Evolutionary conservation across 1,140 invertebrate species (phyloP), one percentile per base, ranked within the genome.

Genomic region (Diabrotica undecimpunctata): DNA sequence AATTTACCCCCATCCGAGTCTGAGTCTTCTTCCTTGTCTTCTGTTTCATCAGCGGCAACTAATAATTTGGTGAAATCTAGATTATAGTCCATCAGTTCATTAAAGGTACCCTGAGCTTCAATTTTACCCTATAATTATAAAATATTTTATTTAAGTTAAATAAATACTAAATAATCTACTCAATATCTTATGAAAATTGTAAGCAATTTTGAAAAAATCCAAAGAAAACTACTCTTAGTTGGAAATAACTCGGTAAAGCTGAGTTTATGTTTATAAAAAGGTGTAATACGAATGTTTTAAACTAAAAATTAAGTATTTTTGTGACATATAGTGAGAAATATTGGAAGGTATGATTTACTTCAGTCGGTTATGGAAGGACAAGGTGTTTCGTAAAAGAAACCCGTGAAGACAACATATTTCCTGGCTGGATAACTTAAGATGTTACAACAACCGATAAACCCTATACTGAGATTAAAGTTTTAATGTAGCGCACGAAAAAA

Each of bases 11-110:
- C 9, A 2, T 50, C n/a, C 9, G 9, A 50, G 46, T 50, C 9
- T 50, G n/a, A 1, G 46, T 10, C n/a, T 50, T 50, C n/a, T 50
- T 10, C 9, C 5, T 9, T 50, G 46, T 56, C 11, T 14, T 56
- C 35, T 25, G 10, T 8, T 38, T 82, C 78, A 59, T 77, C 74
- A 11, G 75, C 66, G 14, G 76, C 70, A 6, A 70, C 66, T 25
- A 86, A 61, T 25, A 85, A 66, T 66, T 84, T 82, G 0, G 80
- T 80, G 70, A 88, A 86, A 66, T 87, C 82, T n/a, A 82, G 67
- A 51, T 84, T 81, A 54, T 79, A 81, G 4, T 79, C 76, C 0
- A 78, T 68, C 0, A 90, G 67, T 37, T 87, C 79, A 37, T 81
- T 74, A 64, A 83, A 89, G 0, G 80, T 83, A 13, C 87, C 87